These are phyloP conservation scores for Semaprochilodus insignis DNA, from an alignment of 2,797 vertebrate genomes.

Conservation along the genomic window DNA sequence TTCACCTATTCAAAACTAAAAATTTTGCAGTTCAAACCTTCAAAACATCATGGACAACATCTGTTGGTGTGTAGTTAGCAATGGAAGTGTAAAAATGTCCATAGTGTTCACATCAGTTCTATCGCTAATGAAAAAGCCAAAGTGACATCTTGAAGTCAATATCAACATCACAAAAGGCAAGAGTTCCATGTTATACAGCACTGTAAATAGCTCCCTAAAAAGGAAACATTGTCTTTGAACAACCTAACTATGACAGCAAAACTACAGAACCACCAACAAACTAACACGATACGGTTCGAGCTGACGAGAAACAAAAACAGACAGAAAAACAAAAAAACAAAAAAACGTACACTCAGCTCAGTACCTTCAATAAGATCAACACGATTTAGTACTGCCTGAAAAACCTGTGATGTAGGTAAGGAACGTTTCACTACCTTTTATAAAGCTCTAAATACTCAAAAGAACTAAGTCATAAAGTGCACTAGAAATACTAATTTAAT, in stretches of 20 bases:
- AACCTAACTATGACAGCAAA: conserved; percentile 62
- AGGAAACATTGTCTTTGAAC: conserved; percentile 59
- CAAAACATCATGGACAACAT: conserved; percentile 24
- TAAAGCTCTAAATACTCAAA: conserved; percentile 68
- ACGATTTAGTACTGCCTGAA: conserved; percentile 59
- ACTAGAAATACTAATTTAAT: conserved; percentile 74
- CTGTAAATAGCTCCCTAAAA: conserved; percentile 58
- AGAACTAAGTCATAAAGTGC: conserved; percentile 73
- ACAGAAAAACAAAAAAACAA: background rate
- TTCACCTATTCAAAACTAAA: conserved; percentile 21
- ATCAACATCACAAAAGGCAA: conserved; percentile 57
- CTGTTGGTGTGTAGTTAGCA: conserved; percentile 46
- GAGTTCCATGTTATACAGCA: conserved; percentile 54
- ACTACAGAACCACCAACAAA: conserved; percentile 62
- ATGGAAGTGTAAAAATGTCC: conserved; percentile 45
- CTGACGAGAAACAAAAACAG: conserved; percentile 20
- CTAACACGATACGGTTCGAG: conserved; percentile 60
- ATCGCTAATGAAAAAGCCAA: conserved; percentile 43
- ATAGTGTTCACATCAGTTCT: conserved; percentile 55
- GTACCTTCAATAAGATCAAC: conserved; percentile 67
- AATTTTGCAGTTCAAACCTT: conserved; percentile 40
- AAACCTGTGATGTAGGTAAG: conserved; percentile 61
- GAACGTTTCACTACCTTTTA: conserved; percentile 63
- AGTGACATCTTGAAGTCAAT: conserved; percentile 48
- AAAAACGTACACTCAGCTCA: conserved; percentile 56